Conservation (phyloP, 2,113 vertebrate genomes). For the Rhipidura dahli region DNA sequence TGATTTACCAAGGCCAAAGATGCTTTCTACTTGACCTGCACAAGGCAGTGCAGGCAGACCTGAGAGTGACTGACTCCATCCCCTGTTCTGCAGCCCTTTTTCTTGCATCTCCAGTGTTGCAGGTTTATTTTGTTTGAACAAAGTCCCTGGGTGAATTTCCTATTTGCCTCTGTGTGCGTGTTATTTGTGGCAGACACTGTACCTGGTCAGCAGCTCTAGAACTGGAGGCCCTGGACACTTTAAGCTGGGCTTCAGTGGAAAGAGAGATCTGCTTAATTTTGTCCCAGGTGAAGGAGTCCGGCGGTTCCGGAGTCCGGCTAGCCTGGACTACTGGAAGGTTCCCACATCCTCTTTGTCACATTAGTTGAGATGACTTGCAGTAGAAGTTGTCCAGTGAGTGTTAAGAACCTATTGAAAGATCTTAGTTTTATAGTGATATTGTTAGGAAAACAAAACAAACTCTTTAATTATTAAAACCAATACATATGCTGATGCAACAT, state of each 20-base stretch:
- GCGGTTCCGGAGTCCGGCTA: conserved; percentile 96
- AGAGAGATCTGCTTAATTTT: conserved; percentile 93
- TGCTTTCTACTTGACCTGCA: neutral
- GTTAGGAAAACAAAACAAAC: conserved; percentile 57
- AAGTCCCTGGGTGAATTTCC: conserved; percentile 90
- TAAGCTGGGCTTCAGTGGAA: conserved; percentile 86
- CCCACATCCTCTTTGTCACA: conserved; percentile 83
- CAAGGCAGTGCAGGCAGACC: neutral
- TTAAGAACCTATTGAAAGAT: conserved; percentile 81
- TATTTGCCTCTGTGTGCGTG: conserved; percentile 96
- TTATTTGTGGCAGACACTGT: conserved; percentile 93
- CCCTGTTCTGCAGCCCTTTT: conserved; percentile 69
- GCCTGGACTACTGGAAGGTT: conserved; percentile 97
- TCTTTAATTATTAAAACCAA: conserved; percentile 51
- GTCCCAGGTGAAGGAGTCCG: conserved; percentile 90
- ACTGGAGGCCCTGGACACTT: conserved; percentile 91
- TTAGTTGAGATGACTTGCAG: conserved; percentile 82
- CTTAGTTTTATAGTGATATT: conserved; percentile 70
- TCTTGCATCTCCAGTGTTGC: conserved; percentile 71
- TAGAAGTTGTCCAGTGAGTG: conserved; percentile 81
- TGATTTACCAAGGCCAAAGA: neutral
- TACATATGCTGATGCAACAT: neutral
- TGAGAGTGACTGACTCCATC: neutral
- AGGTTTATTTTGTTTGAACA: conserved; percentile 73
- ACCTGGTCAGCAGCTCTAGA: conserved; percentile 91